These are phyloP conservation scores for Hedya salicella DNA, from an alignment of 2,888 invertebrate species.

Conservation along the genomic window DNA sequence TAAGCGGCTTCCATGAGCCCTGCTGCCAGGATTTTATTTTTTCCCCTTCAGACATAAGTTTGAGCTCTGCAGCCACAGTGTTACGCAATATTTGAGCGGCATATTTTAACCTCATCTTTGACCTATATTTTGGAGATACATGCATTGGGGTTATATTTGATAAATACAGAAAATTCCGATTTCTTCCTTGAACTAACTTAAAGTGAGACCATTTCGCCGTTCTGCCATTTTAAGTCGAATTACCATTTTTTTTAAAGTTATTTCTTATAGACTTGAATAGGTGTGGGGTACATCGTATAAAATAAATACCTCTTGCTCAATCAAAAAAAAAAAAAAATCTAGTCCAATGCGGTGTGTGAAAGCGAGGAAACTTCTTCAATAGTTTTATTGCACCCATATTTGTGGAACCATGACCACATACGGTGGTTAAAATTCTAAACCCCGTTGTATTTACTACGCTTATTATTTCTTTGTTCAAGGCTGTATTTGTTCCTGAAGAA, in stretches of 20 bases:
- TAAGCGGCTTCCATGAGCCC: not conserved
- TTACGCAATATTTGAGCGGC: constrained; percentile 7
- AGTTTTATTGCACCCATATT: not conserved
- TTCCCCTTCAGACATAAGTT: not conserved
- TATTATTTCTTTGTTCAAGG: constrained; percentile 3
- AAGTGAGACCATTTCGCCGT: constrained; percentile 3
- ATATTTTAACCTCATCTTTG: constrained; percentile 5
- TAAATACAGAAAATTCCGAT: not conserved
- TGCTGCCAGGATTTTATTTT: not conserved
- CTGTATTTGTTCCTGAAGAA: not conserved
- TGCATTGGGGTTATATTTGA: not conserved
- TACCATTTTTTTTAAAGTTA: not conserved
- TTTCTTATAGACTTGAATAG: not conserved
- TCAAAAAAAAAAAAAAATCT: not conserved
- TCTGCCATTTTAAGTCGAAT: not conserved
- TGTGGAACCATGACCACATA: constrained; percentile 3
- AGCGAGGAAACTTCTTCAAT: not conserved
- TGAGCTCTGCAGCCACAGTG: constrained; percentile 1
- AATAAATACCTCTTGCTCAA: not conserved
- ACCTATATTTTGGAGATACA: not conserved
- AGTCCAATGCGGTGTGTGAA: not conserved
- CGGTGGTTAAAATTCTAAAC: not conserved
- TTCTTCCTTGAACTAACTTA: not conserved
- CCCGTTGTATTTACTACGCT: constrained; percentile 3
- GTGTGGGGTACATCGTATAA: not conserved